phyloP scores from a whole-genome alignment of 2,888 invertebrate genomes.

The Andrena marginata region DNA sequence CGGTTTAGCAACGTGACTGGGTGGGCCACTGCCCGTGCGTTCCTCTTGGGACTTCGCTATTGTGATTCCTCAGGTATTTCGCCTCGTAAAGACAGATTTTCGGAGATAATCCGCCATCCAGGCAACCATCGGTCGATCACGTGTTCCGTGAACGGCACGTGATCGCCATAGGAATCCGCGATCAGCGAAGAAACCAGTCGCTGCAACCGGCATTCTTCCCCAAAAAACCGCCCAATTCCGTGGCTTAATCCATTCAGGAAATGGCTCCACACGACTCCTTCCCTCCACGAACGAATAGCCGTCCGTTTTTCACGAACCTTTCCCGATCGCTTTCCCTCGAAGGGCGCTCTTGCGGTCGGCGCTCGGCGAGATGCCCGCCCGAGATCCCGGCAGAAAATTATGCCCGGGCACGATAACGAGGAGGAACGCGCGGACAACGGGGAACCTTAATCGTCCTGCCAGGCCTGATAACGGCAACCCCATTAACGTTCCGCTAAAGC shows the following conservation, averaged over 20 bases:
- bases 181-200: constrained; percentile 21
- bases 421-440: background rate
- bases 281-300: background rate
- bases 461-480: constrained; percentile 51
- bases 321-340: constrained; percentile 7
- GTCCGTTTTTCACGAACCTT: constrained; percentile 2
- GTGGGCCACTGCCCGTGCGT: background rate
- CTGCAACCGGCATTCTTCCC: background rate
- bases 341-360: background rate
- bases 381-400: constrained; percentile 26
- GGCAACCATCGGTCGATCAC: constrained; percentile 38
- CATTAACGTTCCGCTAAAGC: constrained; percentile 60
- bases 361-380: background rate
- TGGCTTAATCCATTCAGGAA: constrained; percentile 45
- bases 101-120: constrained; percentile 52
- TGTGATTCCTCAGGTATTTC: constrained; percentile 15
- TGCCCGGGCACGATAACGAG: constrained; percentile 12
- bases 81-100: constrained; percentile 30
- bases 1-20: background rate
- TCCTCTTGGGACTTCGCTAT: constrained; percentile 2
- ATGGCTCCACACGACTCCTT: constrained; percentile 26
- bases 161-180: constrained; percentile 67
- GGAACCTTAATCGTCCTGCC: constrained; percentile 32
- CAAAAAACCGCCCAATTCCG: constrained; percentile 2
- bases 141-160: constrained; percentile 61